These are phyloP conservation scores for Drosophila teissieri DNA, from an alignment of 1,140 invertebrate species.

Conservation along the genomic window DNA sequence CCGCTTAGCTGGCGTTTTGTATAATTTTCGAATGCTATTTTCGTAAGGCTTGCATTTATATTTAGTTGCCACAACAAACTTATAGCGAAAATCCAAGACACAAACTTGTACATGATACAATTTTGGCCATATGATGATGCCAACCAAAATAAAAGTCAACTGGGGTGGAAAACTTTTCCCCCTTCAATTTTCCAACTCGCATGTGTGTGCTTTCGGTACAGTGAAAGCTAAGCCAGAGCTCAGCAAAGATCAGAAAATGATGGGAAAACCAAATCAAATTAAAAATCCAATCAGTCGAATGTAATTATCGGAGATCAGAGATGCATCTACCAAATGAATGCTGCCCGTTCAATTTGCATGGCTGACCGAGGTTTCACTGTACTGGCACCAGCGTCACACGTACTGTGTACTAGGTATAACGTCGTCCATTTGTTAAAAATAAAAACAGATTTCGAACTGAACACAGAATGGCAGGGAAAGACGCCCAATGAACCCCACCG, in stretches of 20 bases:
- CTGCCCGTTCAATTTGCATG: background rate
- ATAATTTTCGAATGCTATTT: conserved; percentile 64
- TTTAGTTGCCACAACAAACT: conserved; percentile 71
- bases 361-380: conserved; percentile 46
- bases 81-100: conserved; percentile 65
- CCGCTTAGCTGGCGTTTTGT: conserved; percentile 36
- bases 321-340: background rate
- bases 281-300: conserved; percentile 27
- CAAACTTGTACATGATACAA: conserved; percentile 46
- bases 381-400: conserved; percentile 41
- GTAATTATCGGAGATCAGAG: conserved; percentile 5
- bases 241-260: conserved; percentile 30
- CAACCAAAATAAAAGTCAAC: conserved; percentile 53
- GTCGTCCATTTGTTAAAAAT: conserved; percentile 72
- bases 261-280: conserved; percentile 32
- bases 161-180: conserved; percentile 46
- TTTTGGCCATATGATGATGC: conserved; percentile 52
- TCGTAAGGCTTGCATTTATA: conserved; percentile 80
- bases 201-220: conserved; percentile 20
- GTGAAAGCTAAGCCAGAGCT: conserved; percentile 41
- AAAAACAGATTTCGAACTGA: conserved; percentile 73
- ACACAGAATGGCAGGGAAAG: conserved; percentile 30
- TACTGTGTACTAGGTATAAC: conserved; percentile 49
- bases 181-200: conserved; percentile 33
- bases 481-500: conserved; percentile 40